Evolutionary conservation across 2,113 vertebrate species (phyloP).

Genomic region (Psophia crepitans): DNA sequence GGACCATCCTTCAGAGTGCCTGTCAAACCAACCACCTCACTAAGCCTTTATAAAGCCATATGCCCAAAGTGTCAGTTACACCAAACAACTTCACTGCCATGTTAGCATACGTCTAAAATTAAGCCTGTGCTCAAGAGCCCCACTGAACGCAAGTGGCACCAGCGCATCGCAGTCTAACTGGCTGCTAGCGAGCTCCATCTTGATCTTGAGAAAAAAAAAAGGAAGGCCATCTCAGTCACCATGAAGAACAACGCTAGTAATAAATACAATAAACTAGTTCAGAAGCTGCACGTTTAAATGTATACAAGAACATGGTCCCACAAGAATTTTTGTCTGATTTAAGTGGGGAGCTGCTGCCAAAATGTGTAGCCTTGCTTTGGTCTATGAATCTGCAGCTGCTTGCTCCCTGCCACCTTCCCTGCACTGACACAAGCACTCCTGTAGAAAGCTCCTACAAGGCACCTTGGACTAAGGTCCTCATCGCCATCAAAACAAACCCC

Average conservation of each 20-base stretch:
- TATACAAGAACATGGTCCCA: not conserved
- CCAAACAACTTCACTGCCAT: not conserved
- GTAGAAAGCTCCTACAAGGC: not conserved
- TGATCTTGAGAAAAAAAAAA: not conserved
- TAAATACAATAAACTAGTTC: not conserved
- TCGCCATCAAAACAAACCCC: fast-evolving
- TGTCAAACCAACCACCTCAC: not conserved
- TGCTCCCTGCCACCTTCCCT: not conserved
- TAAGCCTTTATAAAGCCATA: not conserved
- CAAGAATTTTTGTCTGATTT: not conserved
- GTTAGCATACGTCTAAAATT: not conserved
- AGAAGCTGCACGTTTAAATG: not conserved
- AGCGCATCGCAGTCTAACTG: not conserved
- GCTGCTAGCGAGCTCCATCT: not conserved
- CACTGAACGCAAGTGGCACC: fast-evolving
- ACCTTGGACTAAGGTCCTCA: not conserved
- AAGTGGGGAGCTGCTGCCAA: not conserved
- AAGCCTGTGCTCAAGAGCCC: not conserved
- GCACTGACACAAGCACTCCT: not conserved
- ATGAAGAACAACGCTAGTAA: not conserved
- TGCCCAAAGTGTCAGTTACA: not conserved
- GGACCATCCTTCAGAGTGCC: not conserved
- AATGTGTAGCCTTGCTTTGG: fast-evolving
- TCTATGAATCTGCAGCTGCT: fast-evolving
- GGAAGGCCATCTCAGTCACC: not conserved